Evolutionary conservation across 2,888 invertebrate genomes (phyloP).

Genomic region (Dolomedes plantarius): DNA sequence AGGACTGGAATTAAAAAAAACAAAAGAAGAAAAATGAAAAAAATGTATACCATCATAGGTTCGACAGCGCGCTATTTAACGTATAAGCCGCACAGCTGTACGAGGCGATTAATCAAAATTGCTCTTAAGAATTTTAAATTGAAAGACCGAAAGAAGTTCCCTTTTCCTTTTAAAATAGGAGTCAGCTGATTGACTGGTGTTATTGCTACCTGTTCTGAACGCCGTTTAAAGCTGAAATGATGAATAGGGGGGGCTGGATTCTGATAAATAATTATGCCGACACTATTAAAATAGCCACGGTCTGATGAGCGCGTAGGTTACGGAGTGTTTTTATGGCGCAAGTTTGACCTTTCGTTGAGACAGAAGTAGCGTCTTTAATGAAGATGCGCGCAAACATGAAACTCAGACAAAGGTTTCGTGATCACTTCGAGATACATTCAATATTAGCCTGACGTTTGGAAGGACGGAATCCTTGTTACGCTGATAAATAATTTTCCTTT

Average conservation of each 20-base stretch:
- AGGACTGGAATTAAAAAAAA: no score
- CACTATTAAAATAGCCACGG: conserved; percentile 1
- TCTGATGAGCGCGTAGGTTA: neutral
- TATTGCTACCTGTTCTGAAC: neutral
- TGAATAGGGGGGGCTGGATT: neutral
- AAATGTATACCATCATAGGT: no score
- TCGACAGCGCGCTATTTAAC: no score
- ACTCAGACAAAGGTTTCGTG: conserved; percentile 1
- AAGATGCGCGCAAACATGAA: neutral
- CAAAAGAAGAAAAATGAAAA: no score
- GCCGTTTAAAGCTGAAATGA: neutral
- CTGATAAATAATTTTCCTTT: neutral
- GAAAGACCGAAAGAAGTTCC: neutral
- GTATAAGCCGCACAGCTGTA: no score
- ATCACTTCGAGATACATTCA: neutral
- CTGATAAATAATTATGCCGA: neutral
- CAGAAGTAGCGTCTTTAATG: neutral
- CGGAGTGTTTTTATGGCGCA: neutral
- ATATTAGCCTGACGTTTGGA: neutral
- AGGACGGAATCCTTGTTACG: neutral
- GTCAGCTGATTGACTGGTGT: neutral
- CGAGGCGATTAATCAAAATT: neutral
- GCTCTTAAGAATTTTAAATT: neutral
- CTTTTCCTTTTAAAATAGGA: neutral
- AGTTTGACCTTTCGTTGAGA: neutral